Evolutionary conservation across 64 coral and sea anemone species (phyloP).

Genomic region (Montipora capricornis): DNA sequence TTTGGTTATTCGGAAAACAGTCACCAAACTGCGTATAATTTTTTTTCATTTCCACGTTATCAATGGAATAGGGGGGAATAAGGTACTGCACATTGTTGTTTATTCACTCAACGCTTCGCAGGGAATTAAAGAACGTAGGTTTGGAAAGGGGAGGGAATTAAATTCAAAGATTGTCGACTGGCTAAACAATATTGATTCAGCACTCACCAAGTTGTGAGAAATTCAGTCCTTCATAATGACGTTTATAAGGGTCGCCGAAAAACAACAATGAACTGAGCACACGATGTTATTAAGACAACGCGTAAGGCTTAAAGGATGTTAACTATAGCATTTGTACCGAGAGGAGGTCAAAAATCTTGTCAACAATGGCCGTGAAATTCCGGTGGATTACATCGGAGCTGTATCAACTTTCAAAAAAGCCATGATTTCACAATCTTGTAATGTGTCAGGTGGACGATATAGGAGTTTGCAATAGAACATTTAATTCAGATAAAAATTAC

Average conservation of each 20-base stretch:
- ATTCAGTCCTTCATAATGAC: not conserved
- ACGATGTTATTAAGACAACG: not conserved
- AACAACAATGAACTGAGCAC: not conserved
- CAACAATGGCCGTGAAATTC: not conserved
- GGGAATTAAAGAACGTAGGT: no score
- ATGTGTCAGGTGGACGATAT: not conserved
- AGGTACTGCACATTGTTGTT: no score
- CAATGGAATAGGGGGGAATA: no score
- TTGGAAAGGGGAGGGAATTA: not conserved
- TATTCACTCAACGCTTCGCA: no score
- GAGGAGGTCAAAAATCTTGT: not conserved
- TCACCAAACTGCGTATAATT: not conserved
- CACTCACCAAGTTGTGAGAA: not conserved
- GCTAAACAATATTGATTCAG: not conserved
- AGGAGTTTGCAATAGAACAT: not conserved
- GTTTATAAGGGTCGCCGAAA: not conserved
- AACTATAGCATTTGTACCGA: not conserved
- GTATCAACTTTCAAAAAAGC: slow-evolving; percentile 2
- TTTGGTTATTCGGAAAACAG: not conserved
- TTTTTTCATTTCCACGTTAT: not conserved
- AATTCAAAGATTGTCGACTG: not conserved
- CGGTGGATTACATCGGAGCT: not conserved
- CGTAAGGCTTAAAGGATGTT: not conserved
- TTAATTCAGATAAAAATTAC: not conserved
- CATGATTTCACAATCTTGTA: no score